Evolutionary conservation across 2,888 invertebrate species (phyloP).

Genomic region (Phyllotreta striolata): DNA sequence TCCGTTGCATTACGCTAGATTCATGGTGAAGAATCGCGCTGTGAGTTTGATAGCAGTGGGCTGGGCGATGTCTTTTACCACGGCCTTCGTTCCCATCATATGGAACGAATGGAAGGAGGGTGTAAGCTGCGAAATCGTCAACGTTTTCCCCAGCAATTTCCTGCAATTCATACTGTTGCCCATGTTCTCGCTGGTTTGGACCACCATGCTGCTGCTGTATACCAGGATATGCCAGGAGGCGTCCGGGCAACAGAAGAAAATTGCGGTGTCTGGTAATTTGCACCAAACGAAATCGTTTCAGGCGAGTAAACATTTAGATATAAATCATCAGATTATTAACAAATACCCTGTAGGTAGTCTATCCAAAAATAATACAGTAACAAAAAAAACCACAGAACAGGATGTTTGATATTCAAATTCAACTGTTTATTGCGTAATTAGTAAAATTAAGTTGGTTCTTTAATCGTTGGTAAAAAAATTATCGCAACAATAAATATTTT

Average conservation of each 20-base stretch:
- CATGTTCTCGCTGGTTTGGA: constrained; percentile 76
- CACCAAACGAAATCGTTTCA: constrained; percentile 75
- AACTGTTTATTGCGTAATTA: too few relatives aligned
- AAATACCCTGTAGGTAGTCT: too few relatives aligned
- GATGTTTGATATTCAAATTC: too few relatives aligned
- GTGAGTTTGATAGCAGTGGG: constrained; percentile 70
- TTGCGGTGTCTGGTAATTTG: constrained; percentile 62
- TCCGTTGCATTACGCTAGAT: constrained; percentile 79
- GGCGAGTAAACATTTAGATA: constrained; percentile 59
- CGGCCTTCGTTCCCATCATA: constrained; percentile 76
- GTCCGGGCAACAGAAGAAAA: constrained; percentile 73
- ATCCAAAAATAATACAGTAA: too few relatives aligned
- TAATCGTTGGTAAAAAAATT: too few relatives aligned
- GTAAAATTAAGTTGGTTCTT: too few relatives aligned
- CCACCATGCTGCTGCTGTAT: constrained; percentile 78
- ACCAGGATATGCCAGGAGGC: constrained; percentile 83
- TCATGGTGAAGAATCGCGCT: constrained; percentile 76
- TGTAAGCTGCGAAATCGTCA: constrained; percentile 72
- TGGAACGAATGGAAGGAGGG: constrained; percentile 76
- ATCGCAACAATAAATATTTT: too few relatives aligned
- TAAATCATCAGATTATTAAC: too few relatives aligned
- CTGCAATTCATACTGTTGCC: constrained; percentile 69
- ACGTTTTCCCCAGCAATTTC: constrained; percentile 64
- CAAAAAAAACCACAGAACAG: too few relatives aligned
- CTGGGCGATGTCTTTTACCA: constrained; percentile 72